phyloP scores from a whole-genome alignment of 1,140 invertebrate genomes.

The Calosoma granatense region DNA sequence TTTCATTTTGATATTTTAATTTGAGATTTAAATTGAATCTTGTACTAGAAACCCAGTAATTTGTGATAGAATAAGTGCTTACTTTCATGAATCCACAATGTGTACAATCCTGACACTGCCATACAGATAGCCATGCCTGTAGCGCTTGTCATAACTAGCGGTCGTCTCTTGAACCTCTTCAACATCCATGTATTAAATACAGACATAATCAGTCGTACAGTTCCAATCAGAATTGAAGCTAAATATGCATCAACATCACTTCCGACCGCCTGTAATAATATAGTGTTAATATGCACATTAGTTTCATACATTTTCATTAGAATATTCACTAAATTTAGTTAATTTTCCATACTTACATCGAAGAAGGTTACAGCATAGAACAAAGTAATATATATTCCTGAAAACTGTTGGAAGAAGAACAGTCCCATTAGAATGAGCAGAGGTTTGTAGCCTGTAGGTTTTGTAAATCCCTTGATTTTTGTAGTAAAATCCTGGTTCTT shows the following conservation, averaged over 20 bases:
- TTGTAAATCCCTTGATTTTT: conserved; percentile 35
- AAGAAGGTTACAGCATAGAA: conserved; percentile 60
- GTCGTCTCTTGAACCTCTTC: conserved; percentile 38
- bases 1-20: conserved; percentile 6
- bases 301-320: not conserved
- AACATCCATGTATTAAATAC: conserved; percentile 43
- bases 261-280: conserved; percentile 37
- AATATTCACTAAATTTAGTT: not conserved
- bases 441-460: conserved; percentile 50
- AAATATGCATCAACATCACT: conserved; percentile 38
- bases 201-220: conserved; percentile 50
- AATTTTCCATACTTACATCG: conserved; percentile 29
- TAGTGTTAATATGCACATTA: conserved; percentile 7
- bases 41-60: not conserved
- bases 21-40: not conserved
- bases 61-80: conserved; percentile 14
- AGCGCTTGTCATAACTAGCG: conserved; percentile 40
- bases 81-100: conserved; percentile 34
- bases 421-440: conserved; percentile 42
- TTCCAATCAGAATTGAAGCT: conserved; percentile 50
- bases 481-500: conserved; percentile 15
- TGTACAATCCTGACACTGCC: conserved; percentile 41
- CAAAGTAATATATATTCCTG: conserved; percentile 55
- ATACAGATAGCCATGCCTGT: conserved; percentile 43
- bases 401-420: conserved; percentile 51